phyloP scores from a whole-genome alignment of 2,797 vertebrate genomes.

The Poliocrania exsul region DNA sequence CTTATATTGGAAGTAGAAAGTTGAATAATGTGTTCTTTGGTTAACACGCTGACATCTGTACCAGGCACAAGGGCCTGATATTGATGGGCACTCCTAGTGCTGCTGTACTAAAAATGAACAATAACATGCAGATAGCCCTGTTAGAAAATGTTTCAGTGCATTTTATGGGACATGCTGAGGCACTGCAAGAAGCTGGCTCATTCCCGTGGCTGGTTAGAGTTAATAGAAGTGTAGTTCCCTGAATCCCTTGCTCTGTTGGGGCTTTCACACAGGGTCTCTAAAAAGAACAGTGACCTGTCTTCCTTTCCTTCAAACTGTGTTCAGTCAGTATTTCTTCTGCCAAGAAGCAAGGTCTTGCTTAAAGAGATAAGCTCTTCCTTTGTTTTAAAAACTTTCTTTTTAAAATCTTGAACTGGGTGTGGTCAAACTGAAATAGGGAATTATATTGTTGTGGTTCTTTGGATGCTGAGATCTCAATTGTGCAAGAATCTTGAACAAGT shows the following conservation, averaged over 20 bases:
- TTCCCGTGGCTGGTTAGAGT: not conserved
- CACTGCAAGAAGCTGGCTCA: not conserved
- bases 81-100: not conserved
- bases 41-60: slow-evolving; percentile 9
- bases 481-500: slow-evolving; percentile 43
- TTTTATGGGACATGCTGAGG: slow-evolving; percentile 2
- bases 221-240: not conserved
- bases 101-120: slow-evolving; percentile 15
- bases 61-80: not conserved
- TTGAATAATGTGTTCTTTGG: not conserved
- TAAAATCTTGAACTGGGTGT: not conserved
- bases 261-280: not conserved
- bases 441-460: slow-evolving; percentile 24
- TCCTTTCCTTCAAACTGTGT: not conserved
- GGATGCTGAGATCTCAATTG: slow-evolving; percentile 12
- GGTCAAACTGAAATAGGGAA: not conserved
- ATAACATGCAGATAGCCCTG: not conserved
- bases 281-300: not conserved
- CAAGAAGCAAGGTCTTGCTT: not conserved
- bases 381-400: slow-evolving; percentile 9
- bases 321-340: not conserved
- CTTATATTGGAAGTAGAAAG: not conserved
- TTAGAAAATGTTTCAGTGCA: not conserved
- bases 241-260: not conserved
- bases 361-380: not conserved